Percentiles rank a stretch among this genome's conserved stretches.
These are phyloP conservation scores for Pollicipes pollicipes DNA, from an alignment of 1,140 invertebrate genomes.

Conservation along the genomic window DNA sequence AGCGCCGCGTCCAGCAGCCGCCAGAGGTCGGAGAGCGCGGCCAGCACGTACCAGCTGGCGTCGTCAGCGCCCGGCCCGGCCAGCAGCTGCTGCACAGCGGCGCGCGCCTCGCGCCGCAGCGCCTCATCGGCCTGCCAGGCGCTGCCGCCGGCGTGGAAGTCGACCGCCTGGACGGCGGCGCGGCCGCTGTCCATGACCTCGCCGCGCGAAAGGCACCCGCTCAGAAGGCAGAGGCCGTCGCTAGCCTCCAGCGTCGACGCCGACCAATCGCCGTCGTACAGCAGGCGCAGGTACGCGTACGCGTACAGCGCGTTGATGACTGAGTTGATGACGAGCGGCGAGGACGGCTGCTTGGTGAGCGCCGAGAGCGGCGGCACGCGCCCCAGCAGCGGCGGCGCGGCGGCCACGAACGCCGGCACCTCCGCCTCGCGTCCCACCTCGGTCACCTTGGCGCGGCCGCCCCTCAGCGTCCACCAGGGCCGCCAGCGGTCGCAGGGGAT, in stretches of 20 bases:
- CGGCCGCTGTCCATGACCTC: neutral
- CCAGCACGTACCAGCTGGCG: constrained; percentile 11
- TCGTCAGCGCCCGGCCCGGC: neutral
- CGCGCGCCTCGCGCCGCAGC: constrained; percentile 5
- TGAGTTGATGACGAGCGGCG: constrained; percentile 1
- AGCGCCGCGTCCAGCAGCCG: neutral
- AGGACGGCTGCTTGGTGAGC: neutral
- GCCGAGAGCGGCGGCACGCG: constrained; percentile 10
- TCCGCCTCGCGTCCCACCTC: constrained; percentile 5
- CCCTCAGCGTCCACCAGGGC: constrained; percentile 46
- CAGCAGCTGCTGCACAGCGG: constrained; percentile 13
- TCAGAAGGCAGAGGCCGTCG: neutral
- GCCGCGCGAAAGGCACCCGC: neutral
- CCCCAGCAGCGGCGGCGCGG: constrained; percentile 22
- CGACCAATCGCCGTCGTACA: neutral
- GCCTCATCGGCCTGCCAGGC: constrained; percentile 9
- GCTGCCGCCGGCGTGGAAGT: constrained; percentile 9
- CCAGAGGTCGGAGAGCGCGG: constrained; percentile 16
- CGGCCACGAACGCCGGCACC: constrained; percentile 5
- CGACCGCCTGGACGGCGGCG: neutral
- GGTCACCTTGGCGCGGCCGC: constrained; percentile 11
- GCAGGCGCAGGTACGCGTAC: constrained; percentile 7
- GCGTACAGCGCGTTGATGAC: constrained; percentile 11
- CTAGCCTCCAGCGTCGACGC: neutral
- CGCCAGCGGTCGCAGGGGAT: constrained; percentile 42